These are phyloP conservation scores for Drosophila willistoni DNA, from an alignment of 1,140 invertebrate species.

Conservation along the genomic window DNA sequence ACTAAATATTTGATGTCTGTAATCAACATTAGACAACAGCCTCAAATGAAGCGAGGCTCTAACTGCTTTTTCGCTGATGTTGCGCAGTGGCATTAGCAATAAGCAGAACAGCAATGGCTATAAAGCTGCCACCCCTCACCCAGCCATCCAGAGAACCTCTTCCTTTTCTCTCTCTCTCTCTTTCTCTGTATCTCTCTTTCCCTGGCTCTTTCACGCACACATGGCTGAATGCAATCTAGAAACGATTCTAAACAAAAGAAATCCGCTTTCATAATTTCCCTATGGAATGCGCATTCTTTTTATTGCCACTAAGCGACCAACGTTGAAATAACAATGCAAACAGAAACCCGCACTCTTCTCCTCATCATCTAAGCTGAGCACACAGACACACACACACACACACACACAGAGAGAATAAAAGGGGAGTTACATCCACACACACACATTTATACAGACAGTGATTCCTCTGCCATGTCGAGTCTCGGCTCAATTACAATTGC, in stretches of 20 bases:
- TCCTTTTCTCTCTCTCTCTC: not conserved
- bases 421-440: conserved; percentile 10
- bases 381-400: conserved; percentile 29
- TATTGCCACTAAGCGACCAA: conserved; percentile 80
- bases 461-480: conserved; percentile 55
- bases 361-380: conserved; percentile 23
- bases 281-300: conserved; percentile 79
- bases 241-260: conserved; percentile 81
- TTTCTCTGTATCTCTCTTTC: not conserved
- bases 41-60: conserved; percentile 43
- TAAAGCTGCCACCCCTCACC: conserved; percentile 27
- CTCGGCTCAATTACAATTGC: conserved; percentile 81
- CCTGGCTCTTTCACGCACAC: conserved; percentile 27
- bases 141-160: not conserved
- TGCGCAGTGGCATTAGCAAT: conserved; percentile 68
- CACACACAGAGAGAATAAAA: not conserved
- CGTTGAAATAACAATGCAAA: conserved; percentile 80
- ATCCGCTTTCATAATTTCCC: conserved; percentile 82
- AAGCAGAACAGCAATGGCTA: conserved; percentile 69
- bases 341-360: conserved; percentile 34
- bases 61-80: conserved; percentile 41
- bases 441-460: conserved; percentile 40
- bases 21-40: conserved; percentile 53
- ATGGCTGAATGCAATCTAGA: conserved; percentile 75
- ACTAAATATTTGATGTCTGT: conserved; percentile 61